These are phyloP conservation scores for Micrasema longulum DNA, from an alignment of 1,140 invertebrate genomes.

Conservation along the genomic window DNA sequence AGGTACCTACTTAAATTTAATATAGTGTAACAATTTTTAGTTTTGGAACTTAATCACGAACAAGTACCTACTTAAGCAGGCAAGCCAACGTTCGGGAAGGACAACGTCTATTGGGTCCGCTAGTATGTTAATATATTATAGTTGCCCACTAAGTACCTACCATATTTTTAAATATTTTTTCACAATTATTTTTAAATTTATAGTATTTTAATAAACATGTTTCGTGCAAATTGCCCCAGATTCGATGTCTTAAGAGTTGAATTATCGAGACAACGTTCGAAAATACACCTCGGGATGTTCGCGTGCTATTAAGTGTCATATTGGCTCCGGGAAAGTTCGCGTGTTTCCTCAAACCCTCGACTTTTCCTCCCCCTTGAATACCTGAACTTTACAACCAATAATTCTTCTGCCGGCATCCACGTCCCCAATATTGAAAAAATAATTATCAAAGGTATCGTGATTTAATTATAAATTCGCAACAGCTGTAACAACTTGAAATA, in stretches of 20 bases:
- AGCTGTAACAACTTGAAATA: background rate
- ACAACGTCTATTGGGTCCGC: too few relatives aligned
- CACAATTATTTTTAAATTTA: background rate
- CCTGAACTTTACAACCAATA: background rate
- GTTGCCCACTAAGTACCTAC: background rate
- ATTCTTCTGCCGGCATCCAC: background rate
- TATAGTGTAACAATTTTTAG: background rate
- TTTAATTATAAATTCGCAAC: background rate
- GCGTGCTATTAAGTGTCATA: constrained; percentile 9
- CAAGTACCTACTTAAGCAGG: too few relatives aligned
- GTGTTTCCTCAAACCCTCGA: background rate
- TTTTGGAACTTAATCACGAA: too few relatives aligned
- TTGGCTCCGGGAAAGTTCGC: background rate
- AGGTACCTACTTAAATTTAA: background rate
- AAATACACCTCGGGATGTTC: constrained; percentile 12
- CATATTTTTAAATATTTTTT: background rate
- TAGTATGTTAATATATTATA: background rate
- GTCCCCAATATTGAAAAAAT: background rate
- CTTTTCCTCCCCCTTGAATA: background rate
- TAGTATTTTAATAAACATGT: background rate
- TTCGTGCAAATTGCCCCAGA: background rate
- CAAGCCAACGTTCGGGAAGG: too few relatives aligned
- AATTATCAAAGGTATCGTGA: background rate
- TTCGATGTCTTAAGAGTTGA: background rate
- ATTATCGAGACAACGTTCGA: constrained; percentile 6